Evolutionary conservation across 37 sponge, comb jelly and placozoan species (phyloP).

Genomic region (Halisarca cf. caerulea): DNA sequence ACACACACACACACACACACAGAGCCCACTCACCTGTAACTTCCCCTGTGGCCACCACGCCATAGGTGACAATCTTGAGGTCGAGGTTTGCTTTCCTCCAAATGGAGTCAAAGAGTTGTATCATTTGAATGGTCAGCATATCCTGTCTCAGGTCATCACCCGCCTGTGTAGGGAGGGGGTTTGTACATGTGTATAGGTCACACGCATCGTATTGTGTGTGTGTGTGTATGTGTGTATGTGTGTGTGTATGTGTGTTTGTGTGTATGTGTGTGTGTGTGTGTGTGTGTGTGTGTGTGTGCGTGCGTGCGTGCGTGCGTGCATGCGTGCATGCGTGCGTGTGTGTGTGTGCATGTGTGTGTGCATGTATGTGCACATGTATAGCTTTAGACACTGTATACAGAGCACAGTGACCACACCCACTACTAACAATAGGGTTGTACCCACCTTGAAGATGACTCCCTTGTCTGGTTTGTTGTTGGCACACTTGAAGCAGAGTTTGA

Average conservation of each 20-base stretch:
- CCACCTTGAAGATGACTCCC: slow-evolving; percentile 71
- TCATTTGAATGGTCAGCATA: slow-evolving; percentile 75
- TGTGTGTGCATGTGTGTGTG: too few species aligned
- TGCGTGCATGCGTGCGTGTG: not conserved
- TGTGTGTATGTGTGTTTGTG: slow-evolving; percentile 35
- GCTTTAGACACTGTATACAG: too few species aligned
- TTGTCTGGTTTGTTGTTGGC: slow-evolving; percentile 66
- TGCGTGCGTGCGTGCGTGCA: not conserved
- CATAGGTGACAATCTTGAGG: slow-evolving; percentile 83
- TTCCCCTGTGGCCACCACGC: slow-evolving; percentile 68
- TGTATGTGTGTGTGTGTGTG: slow-evolving; percentile 32
- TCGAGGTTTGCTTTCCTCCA: slow-evolving; percentile 84
- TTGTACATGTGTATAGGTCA: too few species aligned
- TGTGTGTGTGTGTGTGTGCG: slow-evolving; percentile 38
- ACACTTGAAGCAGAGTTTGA: slow-evolving; percentile 71
- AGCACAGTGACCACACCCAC: too few species aligned
- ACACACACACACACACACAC: not conserved
- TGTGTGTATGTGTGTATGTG: slow-evolving; percentile 35
- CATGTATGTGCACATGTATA: too few species aligned
- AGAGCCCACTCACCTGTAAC: slow-evolving; percentile 54
- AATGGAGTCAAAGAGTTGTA: slow-evolving; percentile 78
- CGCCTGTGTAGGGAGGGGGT: slow-evolving; percentile 53
- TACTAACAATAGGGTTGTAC: not conserved
- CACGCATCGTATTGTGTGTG: not conserved
- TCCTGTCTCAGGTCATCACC: slow-evolving; percentile 92